phyloP scores from a whole-genome alignment of 2,113 vertebrate genomes.

The Todiramphus saurophagus region DNA sequence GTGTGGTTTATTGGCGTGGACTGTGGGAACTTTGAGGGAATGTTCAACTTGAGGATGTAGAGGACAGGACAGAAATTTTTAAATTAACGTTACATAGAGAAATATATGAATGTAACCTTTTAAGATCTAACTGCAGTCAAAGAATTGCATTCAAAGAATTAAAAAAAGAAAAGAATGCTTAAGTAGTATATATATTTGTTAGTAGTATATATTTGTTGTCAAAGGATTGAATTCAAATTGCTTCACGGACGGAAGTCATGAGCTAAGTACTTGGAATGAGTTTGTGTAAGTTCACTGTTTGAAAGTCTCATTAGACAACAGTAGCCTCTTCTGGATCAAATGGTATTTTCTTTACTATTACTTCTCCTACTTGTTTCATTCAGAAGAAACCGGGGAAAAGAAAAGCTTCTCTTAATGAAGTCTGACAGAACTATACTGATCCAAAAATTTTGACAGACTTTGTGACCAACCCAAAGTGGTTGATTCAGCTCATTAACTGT shows the following conservation, averaged over 20 bases:
- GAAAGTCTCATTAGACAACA: background rate
- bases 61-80: background rate
- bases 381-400: background rate
- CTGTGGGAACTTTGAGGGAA: constrained; percentile 34
- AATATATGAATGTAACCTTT: background rate
- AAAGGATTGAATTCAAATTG: background rate
- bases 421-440: background rate
- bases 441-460: background rate
- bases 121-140: background rate
- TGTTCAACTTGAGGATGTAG: background rate
- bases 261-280: constrained; percentile 25
- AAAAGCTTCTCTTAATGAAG: background rate
- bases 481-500: background rate
- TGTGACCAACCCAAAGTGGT: background rate
- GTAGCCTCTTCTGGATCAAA: constrained; percentile 40
- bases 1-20: constrained; percentile 51
- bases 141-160: background rate
- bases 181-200: background rate
- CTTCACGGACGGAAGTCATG: background rate
- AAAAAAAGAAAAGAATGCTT: background rate
- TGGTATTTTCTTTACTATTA: background rate
- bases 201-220: background rate
- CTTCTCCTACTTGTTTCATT: background rate
- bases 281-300: constrained; percentile 1
- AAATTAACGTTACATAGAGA: background rate